Evolutionary conservation across 2,888 invertebrate species (phyloP), one percentile per base, ranked within the genome.

Genomic region (Smittia aterrima): DNA sequence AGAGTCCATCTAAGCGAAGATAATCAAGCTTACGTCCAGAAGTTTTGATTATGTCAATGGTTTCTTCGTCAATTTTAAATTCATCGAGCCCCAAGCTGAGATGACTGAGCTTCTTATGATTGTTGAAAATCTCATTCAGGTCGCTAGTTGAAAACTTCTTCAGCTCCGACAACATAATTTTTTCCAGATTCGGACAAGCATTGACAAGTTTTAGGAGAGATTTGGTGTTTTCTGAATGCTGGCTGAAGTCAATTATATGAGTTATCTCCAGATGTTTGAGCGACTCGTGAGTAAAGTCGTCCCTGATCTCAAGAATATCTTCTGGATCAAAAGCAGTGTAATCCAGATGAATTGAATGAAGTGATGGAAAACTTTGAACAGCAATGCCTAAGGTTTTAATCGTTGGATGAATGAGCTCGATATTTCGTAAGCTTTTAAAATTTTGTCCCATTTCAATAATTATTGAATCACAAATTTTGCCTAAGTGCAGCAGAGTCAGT

Each of bases 371-470:
- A 47, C 24, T 22, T 47, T 68, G 24, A 13, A 68, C 6, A 2
- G 47, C 7, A 7, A 25, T 47, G 11, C n/a, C n/a, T 16, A 68
- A 11, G 4, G 47, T 47, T 11, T 13, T 24, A n/a, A 68, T 68
- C 1, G 68, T 47, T 20, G 24, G 68, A 41, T 68, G 41, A 2
- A 68, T 22, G 11, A 68, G 2, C 16, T 68, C 68, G 13, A 68
- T 47, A 16, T 68, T 41, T 11, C 47, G 41, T 16, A 68, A 47
- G 2, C 16, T 1, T 38, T 47, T 22, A 47, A 47, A 68, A 16
- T 68, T 68, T 7, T 47, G 18, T 9, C 38, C 47, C 4, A 68
- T 16, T 47, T 68, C 41, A 11, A 47, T n/a, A 3, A 68, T 7
- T n/a, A 68, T 13, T 47, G 41, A 22, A 1, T 20, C 6, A 9